A percentile compares a stretch with the other conserved stretches of the same genome.
phyloP scores from a whole-genome alignment of 35 echinoderm and acorn worm genomes.

The Heliocidaris erythrogramma region DNA sequence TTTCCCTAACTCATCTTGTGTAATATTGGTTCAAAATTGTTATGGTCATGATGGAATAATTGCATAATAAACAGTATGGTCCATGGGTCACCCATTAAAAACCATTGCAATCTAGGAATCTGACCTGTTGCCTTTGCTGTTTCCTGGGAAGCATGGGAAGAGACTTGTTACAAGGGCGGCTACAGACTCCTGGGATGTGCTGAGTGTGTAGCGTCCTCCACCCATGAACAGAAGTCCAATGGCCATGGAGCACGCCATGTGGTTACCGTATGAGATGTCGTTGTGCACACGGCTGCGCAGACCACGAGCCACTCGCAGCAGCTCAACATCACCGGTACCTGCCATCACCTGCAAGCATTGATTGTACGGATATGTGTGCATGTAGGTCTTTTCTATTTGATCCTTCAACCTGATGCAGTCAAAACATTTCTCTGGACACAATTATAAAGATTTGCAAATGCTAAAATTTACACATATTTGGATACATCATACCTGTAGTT shows the following conservation, averaged over 20 bases:
- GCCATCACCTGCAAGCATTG: slow-evolving; percentile 79
- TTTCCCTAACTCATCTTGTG: too few relatives aligned
- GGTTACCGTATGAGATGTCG: slow-evolving; percentile 84
- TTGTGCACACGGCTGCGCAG: slow-evolving; percentile 56
- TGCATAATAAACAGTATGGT: too few relatives aligned
- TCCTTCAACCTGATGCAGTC: background rate
- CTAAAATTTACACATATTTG: too few relatives aligned
- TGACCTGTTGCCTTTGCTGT: slow-evolving; percentile 97
- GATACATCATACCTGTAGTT: too few relatives aligned
- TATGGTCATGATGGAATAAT: too few relatives aligned
- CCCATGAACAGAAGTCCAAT: slow-evolving; percentile 93
- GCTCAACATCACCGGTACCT: slow-evolving; percentile 82
- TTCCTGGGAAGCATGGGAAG: slow-evolving; percentile 88
- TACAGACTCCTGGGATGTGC: slow-evolving; percentile 67
- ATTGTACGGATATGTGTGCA: background rate
- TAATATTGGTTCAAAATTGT: too few relatives aligned
- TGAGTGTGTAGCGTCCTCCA: slow-evolving; percentile 88
- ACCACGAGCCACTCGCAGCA: slow-evolving; percentile 67
- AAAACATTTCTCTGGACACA: background rate
- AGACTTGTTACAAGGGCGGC: slow-evolving; percentile 86
- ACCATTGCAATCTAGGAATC: too few relatives aligned
- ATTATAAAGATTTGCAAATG: background rate
- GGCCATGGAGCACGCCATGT: slow-evolving; percentile 91
- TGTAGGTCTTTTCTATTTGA: background rate
- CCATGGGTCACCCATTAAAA: too few relatives aligned